Conservation (phyloP, 1,140 invertebrate species). For the Brachionus angularis region DNA sequence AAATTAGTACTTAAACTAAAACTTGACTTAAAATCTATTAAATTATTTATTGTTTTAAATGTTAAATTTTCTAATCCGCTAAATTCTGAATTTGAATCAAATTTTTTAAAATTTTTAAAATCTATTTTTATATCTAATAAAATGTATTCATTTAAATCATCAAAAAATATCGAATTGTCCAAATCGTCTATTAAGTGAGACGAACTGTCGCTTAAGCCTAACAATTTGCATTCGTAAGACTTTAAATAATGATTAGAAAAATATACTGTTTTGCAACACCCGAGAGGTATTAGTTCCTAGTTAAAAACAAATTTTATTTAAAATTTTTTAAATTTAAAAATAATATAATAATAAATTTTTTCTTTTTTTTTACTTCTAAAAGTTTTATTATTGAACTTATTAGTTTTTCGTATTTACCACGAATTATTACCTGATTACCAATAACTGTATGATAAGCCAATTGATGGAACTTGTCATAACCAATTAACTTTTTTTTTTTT, state of each 20-base stretch:
- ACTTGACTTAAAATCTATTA: background rate
- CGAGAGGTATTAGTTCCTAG: constrained; percentile 5
- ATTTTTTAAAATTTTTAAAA: background rate
- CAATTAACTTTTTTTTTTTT: constrained; percentile 3
- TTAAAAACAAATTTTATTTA: background rate
- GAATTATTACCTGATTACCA: constrained; percentile 36
- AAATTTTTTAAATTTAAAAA: background rate
- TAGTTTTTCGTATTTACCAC: background rate
- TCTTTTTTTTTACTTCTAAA: constrained; percentile 31
- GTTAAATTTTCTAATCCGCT: background rate
- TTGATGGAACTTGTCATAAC: constrained; percentile 10
- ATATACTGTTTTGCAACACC: constrained; percentile 19
- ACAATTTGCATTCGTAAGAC: constrained; percentile 39
- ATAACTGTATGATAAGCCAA: constrained; percentile 22
- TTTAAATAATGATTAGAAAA: constrained; percentile 23
- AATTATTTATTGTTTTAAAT: background rate
- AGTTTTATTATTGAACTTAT: background rate
- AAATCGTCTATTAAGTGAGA: background rate
- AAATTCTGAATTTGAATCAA: background rate
- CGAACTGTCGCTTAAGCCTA: constrained; percentile 13
- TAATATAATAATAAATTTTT: background rate
- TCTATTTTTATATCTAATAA: background rate
- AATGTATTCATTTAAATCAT: constrained; percentile 25
- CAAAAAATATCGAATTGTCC: background rate
- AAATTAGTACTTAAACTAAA: background rate